Percentiles rank a stretch among this genome's conserved stretches.
phyloP scores from a whole-genome alignment of 2,113 vertebrate species.

The Pedionomus torquatus region DNA sequence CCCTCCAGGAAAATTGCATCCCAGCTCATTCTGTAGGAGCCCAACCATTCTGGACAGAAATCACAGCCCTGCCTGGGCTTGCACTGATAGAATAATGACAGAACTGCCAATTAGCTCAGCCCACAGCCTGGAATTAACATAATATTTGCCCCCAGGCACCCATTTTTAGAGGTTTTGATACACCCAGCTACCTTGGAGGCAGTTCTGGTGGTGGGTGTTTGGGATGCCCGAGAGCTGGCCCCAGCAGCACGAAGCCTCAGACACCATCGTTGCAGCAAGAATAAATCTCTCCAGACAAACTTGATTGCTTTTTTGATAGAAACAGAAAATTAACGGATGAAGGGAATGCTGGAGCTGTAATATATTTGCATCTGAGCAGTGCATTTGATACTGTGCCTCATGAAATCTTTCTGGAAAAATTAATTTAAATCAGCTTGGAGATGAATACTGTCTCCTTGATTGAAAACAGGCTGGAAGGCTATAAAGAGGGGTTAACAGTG shows the following conservation, averaged over 20 bases:
- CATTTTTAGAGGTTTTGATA: not conserved
- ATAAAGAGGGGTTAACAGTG: slow-evolving; percentile 2
- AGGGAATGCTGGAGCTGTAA: slow-evolving; percentile 24
- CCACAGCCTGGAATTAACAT: not conserved
- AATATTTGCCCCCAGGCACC: not conserved
- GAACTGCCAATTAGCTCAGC: not conserved
- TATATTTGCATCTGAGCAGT: slow-evolving; percentile 40
- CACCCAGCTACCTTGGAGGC: not conserved
- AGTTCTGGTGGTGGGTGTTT: not conserved
- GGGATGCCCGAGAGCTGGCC: not conserved
- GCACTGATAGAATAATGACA: not conserved
- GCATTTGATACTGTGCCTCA: slow-evolving; percentile 39
- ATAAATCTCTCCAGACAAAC: slow-evolving; percentile 57
- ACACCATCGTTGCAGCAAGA: fast-evolving
- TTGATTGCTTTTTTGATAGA: slow-evolving; percentile 57
- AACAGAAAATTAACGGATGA: slow-evolving; percentile 48
- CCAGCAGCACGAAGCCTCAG: not conserved
- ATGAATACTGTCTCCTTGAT: slow-evolving; percentile 23
- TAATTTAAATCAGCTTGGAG: slow-evolving; percentile 49
- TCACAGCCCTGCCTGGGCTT: not conserved
- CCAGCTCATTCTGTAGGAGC: not conserved
- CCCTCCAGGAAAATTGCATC: not conserved
- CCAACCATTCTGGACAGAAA: not conserved
- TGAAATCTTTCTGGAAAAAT: slow-evolving; percentile 60
- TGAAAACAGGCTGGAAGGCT: slow-evolving; percentile 23